A percentile compares a stretch with the other conserved stretches of the same genome.
phyloP scores from a whole-genome alignment of 2,113 vertebrate genomes.

The Pachycephala philippinensis region DNA sequence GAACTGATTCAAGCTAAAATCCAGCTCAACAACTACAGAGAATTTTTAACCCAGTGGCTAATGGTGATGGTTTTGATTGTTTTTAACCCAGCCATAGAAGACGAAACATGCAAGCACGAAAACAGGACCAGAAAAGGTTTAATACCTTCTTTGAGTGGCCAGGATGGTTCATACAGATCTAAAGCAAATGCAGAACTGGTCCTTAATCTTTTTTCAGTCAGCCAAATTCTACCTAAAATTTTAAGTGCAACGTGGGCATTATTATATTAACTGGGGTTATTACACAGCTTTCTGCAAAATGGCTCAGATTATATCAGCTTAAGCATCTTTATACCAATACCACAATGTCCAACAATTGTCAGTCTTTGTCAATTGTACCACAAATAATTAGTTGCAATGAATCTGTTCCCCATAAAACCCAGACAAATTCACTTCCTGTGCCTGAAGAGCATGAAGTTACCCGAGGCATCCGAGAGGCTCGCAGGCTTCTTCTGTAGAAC shows the following conservation, averaged over 20 bases:
- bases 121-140: not conserved
- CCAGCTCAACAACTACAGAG: not conserved
- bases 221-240: not conserved
- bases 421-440: not conserved
- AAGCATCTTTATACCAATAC: not conserved
- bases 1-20: not conserved
- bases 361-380: not conserved
- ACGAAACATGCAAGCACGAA: not conserved
- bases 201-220: not conserved
- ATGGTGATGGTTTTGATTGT: not conserved
- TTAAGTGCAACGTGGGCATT: rapidly evolving
- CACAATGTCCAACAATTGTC: not conserved
- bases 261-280: not conserved
- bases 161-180: not conserved
- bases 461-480: not conserved
- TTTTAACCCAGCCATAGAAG: not conserved
- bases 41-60: not conserved
- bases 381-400: not conserved
- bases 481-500: not conserved
- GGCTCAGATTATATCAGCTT: not conserved
- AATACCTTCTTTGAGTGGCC: not conserved
- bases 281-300: not conserved
- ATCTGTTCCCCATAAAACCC: not conserved
- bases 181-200: not conserved
- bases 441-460: not conserved